phyloP scores from a whole-genome alignment of 2,888 invertebrate species.

The Drosophila leonis region DNA sequence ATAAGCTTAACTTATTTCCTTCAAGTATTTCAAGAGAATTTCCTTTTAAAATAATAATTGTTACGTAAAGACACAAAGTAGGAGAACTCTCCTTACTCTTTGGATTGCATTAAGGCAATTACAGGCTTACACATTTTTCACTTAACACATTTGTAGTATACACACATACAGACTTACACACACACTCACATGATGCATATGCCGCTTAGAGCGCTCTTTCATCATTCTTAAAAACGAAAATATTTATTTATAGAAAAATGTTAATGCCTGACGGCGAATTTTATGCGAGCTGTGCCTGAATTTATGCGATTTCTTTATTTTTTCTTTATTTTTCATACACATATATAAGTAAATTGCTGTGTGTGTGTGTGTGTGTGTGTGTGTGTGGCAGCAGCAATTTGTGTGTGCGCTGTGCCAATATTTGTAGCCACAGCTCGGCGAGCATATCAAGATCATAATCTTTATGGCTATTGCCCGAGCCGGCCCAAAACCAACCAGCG shows the following conservation, averaged over 20 bases:
- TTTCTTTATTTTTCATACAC: slow-evolving; percentile 1
- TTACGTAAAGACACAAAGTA: not conserved
- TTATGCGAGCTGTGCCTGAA: slow-evolving; percentile 57
- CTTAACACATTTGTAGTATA: slow-evolving; percentile 42
- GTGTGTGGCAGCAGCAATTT: slow-evolving; percentile 40
- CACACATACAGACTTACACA: not conserved
- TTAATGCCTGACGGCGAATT: slow-evolving; percentile 54
- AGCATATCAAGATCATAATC: slow-evolving; percentile 72
- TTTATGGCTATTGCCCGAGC: slow-evolving; percentile 66
- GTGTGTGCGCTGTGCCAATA: slow-evolving; percentile 48
- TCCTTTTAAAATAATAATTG: slow-evolving; percentile 4
- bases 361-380: slow-evolving; percentile 18
- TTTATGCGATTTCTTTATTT: slow-evolving; percentile 54
- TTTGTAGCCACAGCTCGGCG: slow-evolving; percentile 49
- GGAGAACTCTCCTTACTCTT: slow-evolving; percentile 16
- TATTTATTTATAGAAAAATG: slow-evolving; percentile 65
- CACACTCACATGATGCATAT: not conserved
- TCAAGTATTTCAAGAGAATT: not conserved
- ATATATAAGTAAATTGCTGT: slow-evolving; percentile 11
- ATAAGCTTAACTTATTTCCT: not conserved
- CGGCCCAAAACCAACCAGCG: slow-evolving; percentile 34
- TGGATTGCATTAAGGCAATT: slow-evolving; percentile 43
- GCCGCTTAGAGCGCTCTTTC: slow-evolving; percentile 28
- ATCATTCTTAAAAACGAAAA: slow-evolving; percentile 57
- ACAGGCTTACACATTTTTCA: slow-evolving; percentile 45